These are phyloP conservation scores for Gymnothorax reevesii DNA, from an alignment of 2,797 vertebrate genomes.

Conservation along the genomic window DNA sequence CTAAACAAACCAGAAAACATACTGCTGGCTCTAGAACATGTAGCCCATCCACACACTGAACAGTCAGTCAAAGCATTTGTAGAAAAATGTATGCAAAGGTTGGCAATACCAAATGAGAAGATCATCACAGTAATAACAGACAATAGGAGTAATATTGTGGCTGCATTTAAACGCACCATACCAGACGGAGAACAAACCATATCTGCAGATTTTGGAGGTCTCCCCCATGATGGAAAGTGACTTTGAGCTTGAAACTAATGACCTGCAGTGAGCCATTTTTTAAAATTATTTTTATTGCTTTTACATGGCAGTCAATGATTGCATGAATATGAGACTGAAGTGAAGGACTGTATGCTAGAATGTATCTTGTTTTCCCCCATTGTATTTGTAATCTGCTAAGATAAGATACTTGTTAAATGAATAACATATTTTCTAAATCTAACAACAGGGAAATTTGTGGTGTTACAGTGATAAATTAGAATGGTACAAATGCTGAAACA, in stretches of 20 bases:
- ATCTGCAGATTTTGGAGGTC: not conserved
- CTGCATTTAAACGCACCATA: slow-evolving; percentile 35
- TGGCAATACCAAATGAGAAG: slow-evolving; percentile 32
- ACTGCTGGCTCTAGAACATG: slow-evolving; percentile 37
- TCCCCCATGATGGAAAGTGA: slow-evolving; percentile 14
- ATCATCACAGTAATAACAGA: slow-evolving; percentile 38
- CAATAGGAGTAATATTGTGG: slow-evolving; percentile 42
- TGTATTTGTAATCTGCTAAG: too few species aligned
- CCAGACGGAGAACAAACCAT: not conserved
- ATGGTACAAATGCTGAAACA: too few species aligned
- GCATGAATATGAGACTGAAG: too few species aligned
- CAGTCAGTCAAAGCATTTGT: slow-evolving; percentile 36
- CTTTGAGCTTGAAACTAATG: slow-evolving; percentile 16
- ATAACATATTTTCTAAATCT: too few species aligned
- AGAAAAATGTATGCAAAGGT: slow-evolving; percentile 29
- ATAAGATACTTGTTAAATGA: too few species aligned
- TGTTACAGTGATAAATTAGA: too few species aligned
- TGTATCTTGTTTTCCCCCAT: too few species aligned
- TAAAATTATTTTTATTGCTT: not conserved
- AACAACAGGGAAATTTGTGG: too few species aligned
- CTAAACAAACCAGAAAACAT: slow-evolving; percentile 44
- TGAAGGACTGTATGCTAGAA: too few species aligned
- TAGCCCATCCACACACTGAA: slow-evolving; percentile 40
- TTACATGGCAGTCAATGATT: not conserved
- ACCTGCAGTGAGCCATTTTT: slow-evolving; percentile 26